Conservation (phyloP, 1,140 invertebrate genomes). For the Octopus sinensis region DNA sequence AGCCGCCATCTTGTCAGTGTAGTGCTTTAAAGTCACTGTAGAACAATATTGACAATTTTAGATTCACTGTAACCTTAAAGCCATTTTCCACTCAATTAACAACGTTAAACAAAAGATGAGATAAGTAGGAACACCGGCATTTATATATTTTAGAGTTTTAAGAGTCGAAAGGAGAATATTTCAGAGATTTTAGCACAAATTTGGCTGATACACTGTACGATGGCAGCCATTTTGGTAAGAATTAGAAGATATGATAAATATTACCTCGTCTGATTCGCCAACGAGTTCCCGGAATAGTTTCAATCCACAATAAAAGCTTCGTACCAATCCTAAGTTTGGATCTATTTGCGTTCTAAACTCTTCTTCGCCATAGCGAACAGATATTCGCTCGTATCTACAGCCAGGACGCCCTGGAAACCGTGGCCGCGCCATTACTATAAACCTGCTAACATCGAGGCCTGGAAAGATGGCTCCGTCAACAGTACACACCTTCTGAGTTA, state of each 20-base stretch:
- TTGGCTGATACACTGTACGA: conserved; percentile 14
- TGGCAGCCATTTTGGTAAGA: conserved; percentile 23
- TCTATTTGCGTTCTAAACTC: conserved; percentile 45
- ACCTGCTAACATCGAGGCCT: conserved; percentile 13
- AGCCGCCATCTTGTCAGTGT: conserved; percentile 4
- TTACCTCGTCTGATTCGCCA: conserved; percentile 59
- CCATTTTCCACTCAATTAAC: not conserved
- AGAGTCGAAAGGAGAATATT: not conserved
- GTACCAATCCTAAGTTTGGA: conserved; percentile 39
- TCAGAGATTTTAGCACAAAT: not conserved
- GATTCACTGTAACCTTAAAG: too few relatives aligned
- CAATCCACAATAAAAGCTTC: conserved; percentile 52
- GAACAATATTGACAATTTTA: too few relatives aligned
- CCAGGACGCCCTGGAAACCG: conserved; percentile 57
- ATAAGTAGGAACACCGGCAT: not conserved
- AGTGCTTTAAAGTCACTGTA: too few relatives aligned
- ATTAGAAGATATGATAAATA: conserved; percentile 14
- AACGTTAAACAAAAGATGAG: not conserved
- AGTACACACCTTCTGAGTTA: not conserved
- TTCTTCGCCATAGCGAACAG: conserved; percentile 46
- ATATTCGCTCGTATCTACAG: conserved; percentile 52
- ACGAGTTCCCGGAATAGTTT: conserved; percentile 56
- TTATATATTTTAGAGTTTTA: not conserved
- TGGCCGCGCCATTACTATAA: conserved; percentile 56
- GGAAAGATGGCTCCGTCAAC: not conserved